Percentiles rank a stretch among this genome's conserved stretches.
Evolutionary conservation across 2,888 invertebrate genomes (phyloP).

Genomic region (Calliscelio sp.): DNA sequence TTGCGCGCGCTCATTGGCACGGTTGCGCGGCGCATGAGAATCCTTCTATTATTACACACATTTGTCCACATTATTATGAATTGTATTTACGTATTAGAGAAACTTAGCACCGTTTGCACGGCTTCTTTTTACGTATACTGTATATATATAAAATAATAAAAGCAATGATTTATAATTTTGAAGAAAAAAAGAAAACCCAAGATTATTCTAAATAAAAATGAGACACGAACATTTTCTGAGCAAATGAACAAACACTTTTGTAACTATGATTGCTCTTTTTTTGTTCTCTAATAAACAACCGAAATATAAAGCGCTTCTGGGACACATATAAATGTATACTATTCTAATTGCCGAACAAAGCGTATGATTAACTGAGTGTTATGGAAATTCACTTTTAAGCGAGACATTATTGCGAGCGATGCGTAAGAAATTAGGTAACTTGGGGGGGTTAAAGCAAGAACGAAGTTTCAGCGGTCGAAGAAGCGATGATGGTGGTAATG

Average conservation of each 20-base stretch:
- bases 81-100: constrained; percentile 68
- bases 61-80: constrained; percentile 79
- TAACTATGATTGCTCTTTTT: too few relatives aligned
- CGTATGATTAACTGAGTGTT: constrained; percentile 77
- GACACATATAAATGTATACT: constrained; percentile 76
- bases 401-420: constrained; percentile 47
- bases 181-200: too few relatives aligned
- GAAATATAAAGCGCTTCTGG: constrained; percentile 77
- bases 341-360: constrained; percentile 79
- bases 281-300: constrained; percentile 49
- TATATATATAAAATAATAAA: constrained; percentile 33
- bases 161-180: too few relatives aligned
- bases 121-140: constrained; percentile 52
- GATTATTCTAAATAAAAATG: too few relatives aligned
- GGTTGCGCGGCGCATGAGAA: constrained; percentile 77
- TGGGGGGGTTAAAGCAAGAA: too few relatives aligned
- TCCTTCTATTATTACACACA: constrained; percentile 82
- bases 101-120: constrained; percentile 65
- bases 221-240: too few relatives aligned
- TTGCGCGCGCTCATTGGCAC: constrained; percentile 72
- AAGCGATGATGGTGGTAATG: constrained; percentile 56
- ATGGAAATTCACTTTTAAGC: constrained; percentile 65
- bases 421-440: too few relatives aligned
- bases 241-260: constrained; percentile 23
- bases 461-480: constrained; percentile 69